A percentile compares a stretch with the other conserved stretches of the same genome.
Conservation (phyloP, 2,797 vertebrate genomes). For the Moxostoma hubbsi region DNA sequence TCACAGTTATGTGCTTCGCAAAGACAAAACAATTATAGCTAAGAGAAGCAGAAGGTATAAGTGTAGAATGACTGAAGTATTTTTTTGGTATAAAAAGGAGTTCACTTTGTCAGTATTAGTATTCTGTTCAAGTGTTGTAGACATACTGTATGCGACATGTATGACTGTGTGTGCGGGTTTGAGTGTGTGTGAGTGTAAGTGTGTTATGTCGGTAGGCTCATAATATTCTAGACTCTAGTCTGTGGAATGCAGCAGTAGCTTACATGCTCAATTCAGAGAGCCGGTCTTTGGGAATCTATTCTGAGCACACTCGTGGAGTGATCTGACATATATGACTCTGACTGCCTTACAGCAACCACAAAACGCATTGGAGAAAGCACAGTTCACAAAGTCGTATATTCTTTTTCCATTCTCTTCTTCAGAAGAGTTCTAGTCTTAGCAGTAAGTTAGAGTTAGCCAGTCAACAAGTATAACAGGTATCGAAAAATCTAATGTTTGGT, state of each 20-base stretch:
- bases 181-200: background rate
- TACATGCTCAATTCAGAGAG: constrained; percentile 41
- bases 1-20: background rate
- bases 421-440: background rate
- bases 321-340: constrained; percentile 33
- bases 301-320: constrained; percentile 35
- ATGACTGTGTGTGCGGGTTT: background rate
- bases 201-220: constrained; percentile 20
- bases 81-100: background rate
- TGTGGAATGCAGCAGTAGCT: constrained; percentile 34
- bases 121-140: background rate
- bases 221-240: constrained; percentile 28
- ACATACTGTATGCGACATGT: background rate
- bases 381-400: background rate
- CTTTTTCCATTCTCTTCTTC: background rate
- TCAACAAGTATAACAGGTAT: background rate
- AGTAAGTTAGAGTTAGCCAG: background rate
- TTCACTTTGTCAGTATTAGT: background rate
- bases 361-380: background rate
- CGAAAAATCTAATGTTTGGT: constrained; percentile 1
- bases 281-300: constrained; percentile 49
- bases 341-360: constrained; percentile 14
- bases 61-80: no score
- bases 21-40: background rate
- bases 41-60: background rate